phyloP scores from a whole-genome alignment of 92 coral and sea anemone genomes.

The Metridium senile region DNA sequence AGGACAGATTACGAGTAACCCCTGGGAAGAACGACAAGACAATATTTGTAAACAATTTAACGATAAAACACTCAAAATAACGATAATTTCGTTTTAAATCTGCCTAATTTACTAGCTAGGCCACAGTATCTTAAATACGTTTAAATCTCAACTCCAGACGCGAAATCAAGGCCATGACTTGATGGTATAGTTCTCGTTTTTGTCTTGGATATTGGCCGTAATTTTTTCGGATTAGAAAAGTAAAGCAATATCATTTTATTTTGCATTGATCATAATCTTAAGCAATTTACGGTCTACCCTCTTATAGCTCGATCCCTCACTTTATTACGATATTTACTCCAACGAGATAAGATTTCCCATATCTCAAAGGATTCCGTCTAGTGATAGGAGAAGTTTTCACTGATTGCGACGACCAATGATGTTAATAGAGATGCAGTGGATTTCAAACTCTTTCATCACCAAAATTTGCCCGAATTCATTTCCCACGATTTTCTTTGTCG shows the following conservation, averaged over 20 bases:
- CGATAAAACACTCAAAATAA: constrained; percentile 14
- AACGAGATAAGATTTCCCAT: constrained; percentile 11
- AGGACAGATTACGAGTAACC: neutral
- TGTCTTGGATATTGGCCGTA: neutral
- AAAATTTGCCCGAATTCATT: neutral
- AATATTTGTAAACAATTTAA: constrained; percentile 24
- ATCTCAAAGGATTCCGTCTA: constrained; percentile 13
- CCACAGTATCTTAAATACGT: neutral
- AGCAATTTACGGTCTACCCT: constrained; percentile 35
- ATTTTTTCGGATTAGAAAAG: neutral
- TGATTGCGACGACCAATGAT: neutral
- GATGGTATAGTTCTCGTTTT: neutral
- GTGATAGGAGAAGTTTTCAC: neutral
- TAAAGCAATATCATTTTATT: constrained; percentile 11
- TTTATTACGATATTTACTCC: constrained; percentile 17
- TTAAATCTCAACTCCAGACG: neutral
- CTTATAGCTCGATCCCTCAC: constrained; percentile 7
- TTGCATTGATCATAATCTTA: constrained; percentile 22
- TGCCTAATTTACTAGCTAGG: constrained; percentile 3
- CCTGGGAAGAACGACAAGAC: neutral
- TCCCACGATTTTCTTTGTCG: neutral
- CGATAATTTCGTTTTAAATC: constrained; percentile 15
- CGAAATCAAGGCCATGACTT: neutral
- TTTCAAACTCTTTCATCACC: neutral
- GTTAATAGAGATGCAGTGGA: neutral